phyloP scores from a whole-genome alignment of 2,888 invertebrate genomes.

The Amphipyra berbera region DNA sequence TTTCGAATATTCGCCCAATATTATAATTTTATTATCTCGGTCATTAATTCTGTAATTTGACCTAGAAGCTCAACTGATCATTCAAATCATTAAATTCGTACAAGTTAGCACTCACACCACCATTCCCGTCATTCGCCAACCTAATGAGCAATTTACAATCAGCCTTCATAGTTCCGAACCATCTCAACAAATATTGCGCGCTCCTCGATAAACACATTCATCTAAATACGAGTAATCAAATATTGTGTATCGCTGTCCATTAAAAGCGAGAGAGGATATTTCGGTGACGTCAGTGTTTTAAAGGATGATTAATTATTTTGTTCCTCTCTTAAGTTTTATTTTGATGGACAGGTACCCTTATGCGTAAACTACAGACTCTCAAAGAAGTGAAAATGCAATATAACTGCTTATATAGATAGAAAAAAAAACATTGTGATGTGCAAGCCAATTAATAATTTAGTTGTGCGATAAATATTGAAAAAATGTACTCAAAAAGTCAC shows the following conservation, averaged over 20 bases:
- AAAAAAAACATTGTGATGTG: constrained; percentile 23
- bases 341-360: constrained; percentile 13
- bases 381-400: constrained; percentile 38
- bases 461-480: constrained; percentile 41
- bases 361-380: constrained; percentile 7
- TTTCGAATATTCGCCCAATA: too few relatives aligned
- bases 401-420: constrained; percentile 8
- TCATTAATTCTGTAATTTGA: constrained; percentile 36
- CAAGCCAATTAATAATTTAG: constrained; percentile 28
- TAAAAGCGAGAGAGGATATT: not conserved
- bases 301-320: not conserved
- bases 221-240: constrained; percentile 15
- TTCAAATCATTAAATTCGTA: constrained; percentile 46
- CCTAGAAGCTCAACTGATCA: constrained; percentile 11
- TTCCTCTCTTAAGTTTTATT: not conserved
- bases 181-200: constrained; percentile 18
- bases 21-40: constrained; percentile 1
- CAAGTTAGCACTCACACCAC: constrained; percentile 39
- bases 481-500: constrained; percentile 6
- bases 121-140: constrained; percentile 27
- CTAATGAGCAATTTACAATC: constrained; percentile 72
- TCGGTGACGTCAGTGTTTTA: not conserved
- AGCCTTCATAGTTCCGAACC: constrained; percentile 68
- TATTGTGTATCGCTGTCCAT: constrained; percentile 5
- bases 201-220: constrained; percentile 22